phyloP scores from a whole-genome alignment of 2,113 vertebrate genomes.

The Noturus placidus region DNA sequence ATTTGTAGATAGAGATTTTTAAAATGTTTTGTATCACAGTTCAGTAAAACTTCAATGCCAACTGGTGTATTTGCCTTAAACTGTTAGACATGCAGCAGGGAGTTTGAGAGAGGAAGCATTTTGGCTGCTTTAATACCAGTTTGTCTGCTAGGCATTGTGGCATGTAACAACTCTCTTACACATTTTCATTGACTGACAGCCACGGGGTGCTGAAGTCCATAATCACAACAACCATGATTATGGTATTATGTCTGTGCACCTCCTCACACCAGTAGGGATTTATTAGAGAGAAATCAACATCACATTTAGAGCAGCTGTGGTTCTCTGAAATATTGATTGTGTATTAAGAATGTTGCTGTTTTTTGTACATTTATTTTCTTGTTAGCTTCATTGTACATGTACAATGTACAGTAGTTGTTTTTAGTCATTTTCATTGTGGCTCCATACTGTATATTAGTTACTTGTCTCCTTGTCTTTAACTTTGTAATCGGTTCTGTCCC shows the following conservation, averaged over 20 bases:
- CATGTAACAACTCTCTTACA: neutral
- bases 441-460: neutral
- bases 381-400: neutral
- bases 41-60: neutral
- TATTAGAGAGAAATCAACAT: neutral
- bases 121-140: neutral
- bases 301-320: neutral
- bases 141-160: neutral
- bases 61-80: neutral
- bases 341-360: neutral
- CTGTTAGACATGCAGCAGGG: neutral
- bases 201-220: neutral
- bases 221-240: neutral
- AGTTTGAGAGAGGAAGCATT: neutral
- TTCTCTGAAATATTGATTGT: neutral
- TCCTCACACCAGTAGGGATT: neutral
- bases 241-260: neutral
- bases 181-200: neutral
- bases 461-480: conserved; percentile 36
- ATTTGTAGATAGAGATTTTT: neutral
- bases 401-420: neutral
- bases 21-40: neutral
- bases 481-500: conserved; percentile 44
- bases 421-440: neutral
- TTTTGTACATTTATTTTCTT: neutral